Percentiles rank a stretch among this genome's conserved stretches.
phyloP scores from a whole-genome alignment of 2,113 vertebrate genomes.

The Vulpes vulpes region DNA sequence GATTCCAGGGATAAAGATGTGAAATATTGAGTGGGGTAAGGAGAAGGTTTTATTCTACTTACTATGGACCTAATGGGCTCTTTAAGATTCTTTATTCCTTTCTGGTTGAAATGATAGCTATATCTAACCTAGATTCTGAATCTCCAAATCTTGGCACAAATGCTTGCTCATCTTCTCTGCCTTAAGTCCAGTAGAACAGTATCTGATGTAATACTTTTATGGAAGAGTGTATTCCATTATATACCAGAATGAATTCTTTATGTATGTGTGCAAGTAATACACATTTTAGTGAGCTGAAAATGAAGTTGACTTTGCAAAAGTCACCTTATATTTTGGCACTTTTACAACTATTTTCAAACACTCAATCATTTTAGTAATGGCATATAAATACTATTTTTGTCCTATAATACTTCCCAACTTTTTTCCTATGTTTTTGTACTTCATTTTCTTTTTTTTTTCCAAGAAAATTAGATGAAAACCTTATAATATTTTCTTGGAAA shows the following conservation, averaged over 20 bases:
- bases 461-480: not conserved
- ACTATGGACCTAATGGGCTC: not conserved
- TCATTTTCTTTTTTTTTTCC: not conserved
- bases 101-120: conserved; percentile 6
- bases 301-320: not conserved
- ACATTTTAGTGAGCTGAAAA: conserved; percentile 13
- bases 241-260: not conserved
- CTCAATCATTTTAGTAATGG: not conserved
- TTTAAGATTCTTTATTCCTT: not conserved
- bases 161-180: not conserved
- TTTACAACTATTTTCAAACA: not conserved
- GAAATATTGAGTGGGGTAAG: not conserved
- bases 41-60: not conserved
- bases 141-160: not conserved
- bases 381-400: not conserved
- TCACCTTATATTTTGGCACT: not conserved
- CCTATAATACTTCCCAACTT: not conserved
- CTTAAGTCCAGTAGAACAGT: not conserved
- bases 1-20: not conserved
- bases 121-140: not conserved
- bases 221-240: not conserved
- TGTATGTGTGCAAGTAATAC: not conserved
- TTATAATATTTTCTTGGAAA: not conserved
- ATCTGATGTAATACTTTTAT: not conserved
- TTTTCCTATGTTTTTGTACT: not conserved